Evolutionary conservation across 2,888 invertebrate species (phyloP), one percentile per base, ranked within the genome.

Genomic region (Pantelozetes paolii): DNA sequence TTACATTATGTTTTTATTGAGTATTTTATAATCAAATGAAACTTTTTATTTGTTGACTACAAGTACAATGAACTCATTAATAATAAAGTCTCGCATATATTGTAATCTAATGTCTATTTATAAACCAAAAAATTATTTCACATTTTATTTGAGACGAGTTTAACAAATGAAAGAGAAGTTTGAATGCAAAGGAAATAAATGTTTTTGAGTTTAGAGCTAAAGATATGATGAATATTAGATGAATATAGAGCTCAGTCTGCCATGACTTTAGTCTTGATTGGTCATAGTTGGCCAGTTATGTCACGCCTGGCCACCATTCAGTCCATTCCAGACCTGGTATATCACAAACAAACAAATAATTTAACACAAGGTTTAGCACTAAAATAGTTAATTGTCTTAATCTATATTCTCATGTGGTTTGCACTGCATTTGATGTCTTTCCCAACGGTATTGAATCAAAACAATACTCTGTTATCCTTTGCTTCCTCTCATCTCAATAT

Each of bases 221-320:
- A 69, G 42, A 42, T 36, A 8, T 69, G 69, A 69, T 45, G 20
- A 42, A 26, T 69, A 45, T 69, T 42, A 42, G 69, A 69, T 26
- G 69, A 15, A n/a, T 32, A 42, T 69, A 40, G 64, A 64, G 64
- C 64, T 69, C 69, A 69, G 42, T 45, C 20, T 45, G 42, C 45
- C 69, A 69, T 42, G 26, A 67, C 67, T 32, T 3, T 30, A n/a
- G 40, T 69, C n/a, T 42, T 45, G 69, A 69, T 69, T 69, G 69
- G 69, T 69, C 69, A 69, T 69, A 69, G 42, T 42, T 69, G 69
- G 69, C 42, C 69, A 42, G 69, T 45, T 45, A 69, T 42, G 42
- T 20, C 42, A 20, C 18, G 23, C 62, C 20, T 18, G n/a, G 30
- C 28, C 57, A 1, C 26, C 30, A 26, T 28, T 18, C 30, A 15